Conservation (phyloP, 2,888 invertebrate genomes). For the Epinotia nisella region DNA sequence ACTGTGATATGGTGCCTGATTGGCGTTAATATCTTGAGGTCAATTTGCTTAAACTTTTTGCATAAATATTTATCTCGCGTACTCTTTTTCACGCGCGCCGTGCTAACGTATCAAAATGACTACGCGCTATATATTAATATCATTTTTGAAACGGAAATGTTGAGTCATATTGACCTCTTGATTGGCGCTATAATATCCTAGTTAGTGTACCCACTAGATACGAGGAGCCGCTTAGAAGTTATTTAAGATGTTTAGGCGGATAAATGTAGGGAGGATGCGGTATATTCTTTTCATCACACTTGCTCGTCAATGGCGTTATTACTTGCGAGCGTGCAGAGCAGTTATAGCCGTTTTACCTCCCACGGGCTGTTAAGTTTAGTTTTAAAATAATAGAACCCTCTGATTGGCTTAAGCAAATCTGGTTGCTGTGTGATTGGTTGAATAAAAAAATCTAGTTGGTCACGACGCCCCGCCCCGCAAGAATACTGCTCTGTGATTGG, state of each 20-base stretch:
- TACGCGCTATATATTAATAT: background rate
- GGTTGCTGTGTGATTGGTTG: too few relatives aligned
- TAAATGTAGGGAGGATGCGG: background rate
- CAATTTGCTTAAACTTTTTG: background rate
- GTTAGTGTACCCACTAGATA: background rate
- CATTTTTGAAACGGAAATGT: background rate
- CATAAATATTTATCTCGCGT: background rate
- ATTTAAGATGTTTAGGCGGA: background rate
- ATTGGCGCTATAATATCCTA: conserved; percentile 32
- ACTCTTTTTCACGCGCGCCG: background rate
- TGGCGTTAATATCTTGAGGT: conserved; percentile 3
- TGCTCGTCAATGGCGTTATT: too few relatives aligned
- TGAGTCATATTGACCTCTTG: conserved; percentile 1
- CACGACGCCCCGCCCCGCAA: too few relatives aligned
- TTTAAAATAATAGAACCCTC: too few relatives aligned
- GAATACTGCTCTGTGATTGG: too few relatives aligned
- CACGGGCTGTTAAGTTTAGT: too few relatives aligned
- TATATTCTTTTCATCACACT: too few relatives aligned
- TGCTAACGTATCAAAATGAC: background rate
- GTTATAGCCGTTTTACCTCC: too few relatives aligned
- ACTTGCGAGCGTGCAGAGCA: too few relatives aligned
- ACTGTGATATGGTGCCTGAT: conserved; percentile 27
- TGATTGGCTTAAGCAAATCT: too few relatives aligned
- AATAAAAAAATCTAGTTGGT: too few relatives aligned
- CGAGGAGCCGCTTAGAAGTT: background rate